A percentile compares a stretch with the other conserved stretches of the same genome.
These are phyloP conservation scores for Numida meleagris DNA, from an alignment of 2,113 vertebrate genomes.

Conservation along the genomic window DNA sequence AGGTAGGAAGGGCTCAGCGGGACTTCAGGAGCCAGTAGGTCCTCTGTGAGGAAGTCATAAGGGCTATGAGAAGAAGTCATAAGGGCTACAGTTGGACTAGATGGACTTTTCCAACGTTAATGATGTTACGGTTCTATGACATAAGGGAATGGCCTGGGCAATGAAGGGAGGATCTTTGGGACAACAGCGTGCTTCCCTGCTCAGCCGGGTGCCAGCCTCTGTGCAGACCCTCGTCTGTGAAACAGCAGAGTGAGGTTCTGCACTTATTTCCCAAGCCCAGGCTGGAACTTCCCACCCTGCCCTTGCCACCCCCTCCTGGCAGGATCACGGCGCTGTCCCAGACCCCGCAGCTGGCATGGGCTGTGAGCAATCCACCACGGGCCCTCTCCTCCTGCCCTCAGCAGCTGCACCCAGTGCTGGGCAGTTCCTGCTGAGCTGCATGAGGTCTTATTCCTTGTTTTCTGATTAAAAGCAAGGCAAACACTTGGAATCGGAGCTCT, in stretches of 20 bases:
- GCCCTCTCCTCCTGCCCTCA: background rate
- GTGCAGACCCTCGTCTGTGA: background rate
- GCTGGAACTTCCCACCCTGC: background rate
- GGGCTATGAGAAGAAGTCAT: background rate
- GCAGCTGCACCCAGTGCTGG: background rate
- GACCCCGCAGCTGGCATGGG: too few species aligned
- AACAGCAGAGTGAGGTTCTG: background rate
- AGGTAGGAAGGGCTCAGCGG: rapidly evolving
- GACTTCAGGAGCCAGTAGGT: background rate
- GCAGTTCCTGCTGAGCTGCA: background rate
- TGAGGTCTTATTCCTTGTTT: background rate
- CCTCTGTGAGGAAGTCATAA: background rate
- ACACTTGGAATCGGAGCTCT: background rate
- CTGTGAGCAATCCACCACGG: background rate
- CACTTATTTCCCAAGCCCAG: background rate
- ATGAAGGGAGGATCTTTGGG: too few species aligned
- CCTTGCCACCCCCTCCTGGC: background rate
- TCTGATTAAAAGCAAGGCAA: background rate
- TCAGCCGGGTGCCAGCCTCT: background rate
- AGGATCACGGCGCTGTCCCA: background rate
- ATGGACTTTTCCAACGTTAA: too few species aligned
- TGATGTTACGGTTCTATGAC: too few species aligned
- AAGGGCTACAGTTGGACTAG: background rate
- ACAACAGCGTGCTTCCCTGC: rapidly evolving
- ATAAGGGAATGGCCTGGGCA: too few species aligned